These are phyloP conservation scores for Nannoperca australis DNA, from an alignment of 2,797 vertebrate species.

Conservation along the genomic window DNA sequence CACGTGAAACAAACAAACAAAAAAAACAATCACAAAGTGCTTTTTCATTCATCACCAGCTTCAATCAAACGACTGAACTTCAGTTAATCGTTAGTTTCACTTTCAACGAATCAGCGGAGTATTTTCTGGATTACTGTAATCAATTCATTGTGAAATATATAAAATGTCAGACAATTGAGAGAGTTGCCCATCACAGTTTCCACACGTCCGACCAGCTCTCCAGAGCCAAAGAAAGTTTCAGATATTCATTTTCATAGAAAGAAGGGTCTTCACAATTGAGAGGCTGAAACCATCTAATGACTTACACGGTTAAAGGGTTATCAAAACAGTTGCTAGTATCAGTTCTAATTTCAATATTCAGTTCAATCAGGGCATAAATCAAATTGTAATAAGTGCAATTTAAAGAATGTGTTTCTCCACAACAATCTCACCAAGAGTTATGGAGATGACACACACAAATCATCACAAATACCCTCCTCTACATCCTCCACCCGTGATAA, in stretches of 20 bases:
- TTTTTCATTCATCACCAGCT: background rate
- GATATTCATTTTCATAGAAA: background rate
- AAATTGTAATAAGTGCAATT: background rate
- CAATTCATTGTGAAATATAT: too few relatives aligned
- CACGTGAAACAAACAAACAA: conserved; percentile 3
- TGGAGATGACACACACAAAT: background rate
- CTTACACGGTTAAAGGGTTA: background rate
- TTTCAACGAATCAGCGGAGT: background rate
- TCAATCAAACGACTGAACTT: background rate
- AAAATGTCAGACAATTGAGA: background rate
- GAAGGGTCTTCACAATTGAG: background rate
- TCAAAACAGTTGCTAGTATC: background rate
- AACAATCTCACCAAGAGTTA: background rate
- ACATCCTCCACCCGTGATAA: background rate
- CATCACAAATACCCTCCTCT: background rate
- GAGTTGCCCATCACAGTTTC: background rate
- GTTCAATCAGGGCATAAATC: background rate
- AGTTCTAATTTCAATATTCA: background rate
- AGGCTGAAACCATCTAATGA: background rate
- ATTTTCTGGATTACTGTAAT: background rate
- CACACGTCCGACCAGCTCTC: background rate
- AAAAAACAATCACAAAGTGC: background rate
- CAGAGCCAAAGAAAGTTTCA: background rate
- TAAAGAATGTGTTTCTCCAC: background rate
- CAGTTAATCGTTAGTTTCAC: background rate